Evolutionary conservation across 1,140 invertebrate genomes (phyloP), one percentile per base, ranked within the genome.

Genomic region (Drosophila gunungcola): DNA sequence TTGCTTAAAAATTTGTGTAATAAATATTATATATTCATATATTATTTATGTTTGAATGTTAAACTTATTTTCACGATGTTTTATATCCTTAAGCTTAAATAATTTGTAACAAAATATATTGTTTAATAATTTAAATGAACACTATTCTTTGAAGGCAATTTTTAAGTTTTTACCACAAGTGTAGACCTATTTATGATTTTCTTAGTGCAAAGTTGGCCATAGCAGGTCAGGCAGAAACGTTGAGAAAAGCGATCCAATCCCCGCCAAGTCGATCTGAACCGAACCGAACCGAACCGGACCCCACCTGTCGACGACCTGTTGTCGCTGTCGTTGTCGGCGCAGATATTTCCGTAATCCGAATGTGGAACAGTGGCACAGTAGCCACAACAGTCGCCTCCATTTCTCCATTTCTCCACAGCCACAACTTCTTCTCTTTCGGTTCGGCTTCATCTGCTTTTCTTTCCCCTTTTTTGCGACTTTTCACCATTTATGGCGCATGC

Each of bases 361-460:
- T 88, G 84, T 88, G 84, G 84, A 88, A 79, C 80, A 88, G 67
- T 88, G 84, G 80, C 84, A 88, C 84, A 88, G 68, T 84, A 79
- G 80, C 46, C 61, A 36, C 75, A 16, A 38, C 75, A 27, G 38
- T 54, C 57, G 38, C 57, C 46, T 60, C 38, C 72, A 54, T 49
- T 46, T n/a, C 41, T 46, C 55, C 60, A 32, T 2, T 6, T 5
- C 29, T 5, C 29, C 29, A 29, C 45, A 21, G 36, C 46, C 36
- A 29, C 54, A 54, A 58, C 64, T 39, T 56, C 39, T 42, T 2
- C 54, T 10, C 16, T 21, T 1, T 21, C 1, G 1, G 16, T 21
- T n/a, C 46, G 53, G 55, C 45, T 32, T 39, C 60, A 32, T 63
- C 29, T 60, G 3, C 29, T 25, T 12, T n/a, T 29, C n/a, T 56